Conservation (phyloP, 2,797 vertebrate genomes). For the Sarcoramphus papa region DNA sequence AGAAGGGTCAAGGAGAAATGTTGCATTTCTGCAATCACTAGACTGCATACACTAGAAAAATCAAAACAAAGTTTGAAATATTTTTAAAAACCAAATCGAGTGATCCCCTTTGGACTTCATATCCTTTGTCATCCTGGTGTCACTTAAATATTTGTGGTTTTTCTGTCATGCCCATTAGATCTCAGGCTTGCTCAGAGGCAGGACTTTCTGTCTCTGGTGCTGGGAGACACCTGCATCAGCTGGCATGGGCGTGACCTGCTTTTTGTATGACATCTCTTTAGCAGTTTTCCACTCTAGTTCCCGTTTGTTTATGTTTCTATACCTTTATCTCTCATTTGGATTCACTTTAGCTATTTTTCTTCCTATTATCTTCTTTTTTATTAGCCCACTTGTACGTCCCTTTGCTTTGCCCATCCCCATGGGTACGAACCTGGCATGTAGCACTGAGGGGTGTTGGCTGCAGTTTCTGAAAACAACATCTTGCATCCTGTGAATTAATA, state of each 20-base stretch:
- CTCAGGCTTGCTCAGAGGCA: background rate
- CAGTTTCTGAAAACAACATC: background rate
- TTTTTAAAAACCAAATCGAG: background rate
- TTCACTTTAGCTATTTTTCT: background rate
- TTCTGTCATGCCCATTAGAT: background rate
- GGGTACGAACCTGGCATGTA: background rate
- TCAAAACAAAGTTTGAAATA: background rate
- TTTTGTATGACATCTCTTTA: background rate
- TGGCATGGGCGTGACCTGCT: background rate
- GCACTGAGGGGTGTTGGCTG: background rate
- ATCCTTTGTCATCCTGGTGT: background rate
- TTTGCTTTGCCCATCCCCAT: background rate
- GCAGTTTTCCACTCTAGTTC: background rate
- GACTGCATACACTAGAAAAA: background rate
- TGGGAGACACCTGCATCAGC: background rate
- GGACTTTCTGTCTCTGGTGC: background rate
- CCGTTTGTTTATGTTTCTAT: background rate
- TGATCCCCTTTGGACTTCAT: background rate
- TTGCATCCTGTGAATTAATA: background rate
- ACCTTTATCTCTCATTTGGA: background rate
- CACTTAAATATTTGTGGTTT: background rate
- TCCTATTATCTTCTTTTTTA: background rate
- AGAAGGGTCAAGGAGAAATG: background rate
- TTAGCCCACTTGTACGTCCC: background rate
- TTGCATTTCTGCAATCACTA: background rate